Base-by-base conservation (phyloP, 2,888 invertebrate genomes). In the Polylopha cassiicola region DNA sequence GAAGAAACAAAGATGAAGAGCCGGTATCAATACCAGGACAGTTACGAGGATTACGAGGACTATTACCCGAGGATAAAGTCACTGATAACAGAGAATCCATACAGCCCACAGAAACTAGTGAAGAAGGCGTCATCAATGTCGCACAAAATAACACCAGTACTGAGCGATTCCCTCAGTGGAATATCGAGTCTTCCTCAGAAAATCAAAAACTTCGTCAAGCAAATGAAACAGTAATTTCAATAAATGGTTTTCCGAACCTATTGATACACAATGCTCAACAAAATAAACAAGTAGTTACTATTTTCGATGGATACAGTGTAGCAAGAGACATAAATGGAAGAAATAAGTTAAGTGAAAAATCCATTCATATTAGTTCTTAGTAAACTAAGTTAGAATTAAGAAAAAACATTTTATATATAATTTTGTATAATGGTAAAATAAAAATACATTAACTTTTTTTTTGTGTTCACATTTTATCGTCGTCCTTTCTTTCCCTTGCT, bases 401-500 rank as follows among this genome's bases (percentile, higher is more conserved):
- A 27, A 11, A 18, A 17, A 10, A 29, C 15, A 16, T 5, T 5
- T 41, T 21, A 10, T 8, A 17, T 17, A 30, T 18, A 23, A 28
- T 43, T 38, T 38, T 29, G 17, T 43, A 43, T 38, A 37, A 29
- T 46, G 46, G 30, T 37, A 46, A 43, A 42, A 38, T 34, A 31
- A 46, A 26, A 34, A 33, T 39, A 14, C 34, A 32, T 26, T 33
- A 39, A 31, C 31, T 41, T 33, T 27, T 32, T 22, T 20, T 37
- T 11, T 34, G 24, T 28, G 28, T 38, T 17, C 38, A 43, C 33
- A 9, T 30, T 32, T 73, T 74, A 86, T 69, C 86, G 71, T 23
- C 86, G 67, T 46, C 84, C 84, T 57, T 86, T 86, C 56, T 86
- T 86, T 27, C 84, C 85, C 59, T 86, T 86, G 46, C 61, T 67